Evolutionary conservation across 2,888 invertebrate genomes (phyloP).

Genomic region (Atherix ibis): DNA sequence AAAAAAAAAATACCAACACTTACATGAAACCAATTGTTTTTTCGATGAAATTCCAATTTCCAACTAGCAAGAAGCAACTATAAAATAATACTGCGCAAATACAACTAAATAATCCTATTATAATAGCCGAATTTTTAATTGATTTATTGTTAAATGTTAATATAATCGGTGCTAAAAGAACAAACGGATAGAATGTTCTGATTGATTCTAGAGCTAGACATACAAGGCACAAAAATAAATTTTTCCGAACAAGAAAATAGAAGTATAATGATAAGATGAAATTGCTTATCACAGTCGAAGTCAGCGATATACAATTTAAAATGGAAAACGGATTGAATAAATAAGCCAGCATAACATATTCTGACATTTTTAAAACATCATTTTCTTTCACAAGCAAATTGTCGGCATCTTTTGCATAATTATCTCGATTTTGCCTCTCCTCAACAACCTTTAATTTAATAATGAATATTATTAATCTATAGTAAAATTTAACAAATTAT

Average conservation of each 20-base stretch:
- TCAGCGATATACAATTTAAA: slow-evolving; percentile 72
- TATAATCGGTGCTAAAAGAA: slow-evolving; percentile 67
- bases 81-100: slow-evolving; percentile 16
- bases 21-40: slow-evolving; percentile 73
- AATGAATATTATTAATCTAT: too few relatives aligned
- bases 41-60: slow-evolving; percentile 47
- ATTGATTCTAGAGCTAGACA: slow-evolving; percentile 63
- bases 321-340: slow-evolving; percentile 81
- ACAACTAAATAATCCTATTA: slow-evolving; percentile 15
- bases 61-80: slow-evolving; percentile 39
- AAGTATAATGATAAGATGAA: slow-evolving; percentile 59
- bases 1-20: slow-evolving; percentile 25
- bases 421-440: slow-evolving; percentile 36
- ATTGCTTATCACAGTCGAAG: slow-evolving; percentile 82
- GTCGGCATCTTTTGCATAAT: slow-evolving; percentile 42
- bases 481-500: too few relatives aligned
- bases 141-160: slow-evolving; percentile 30
- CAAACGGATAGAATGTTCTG: slow-evolving; percentile 68
- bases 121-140: slow-evolving; percentile 9
- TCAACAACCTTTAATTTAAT: too few relatives aligned
- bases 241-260: slow-evolving; percentile 50
- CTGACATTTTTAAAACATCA: slow-evolving; percentile 34
- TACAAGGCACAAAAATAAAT: slow-evolving; percentile 43
- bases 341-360: slow-evolving; percentile 62
- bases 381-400: slow-evolving; percentile 36